Evolutionary conservation across 92 coral and sea anemone species (phyloP).

Genomic region (Zoanthus solanderi): DNA sequence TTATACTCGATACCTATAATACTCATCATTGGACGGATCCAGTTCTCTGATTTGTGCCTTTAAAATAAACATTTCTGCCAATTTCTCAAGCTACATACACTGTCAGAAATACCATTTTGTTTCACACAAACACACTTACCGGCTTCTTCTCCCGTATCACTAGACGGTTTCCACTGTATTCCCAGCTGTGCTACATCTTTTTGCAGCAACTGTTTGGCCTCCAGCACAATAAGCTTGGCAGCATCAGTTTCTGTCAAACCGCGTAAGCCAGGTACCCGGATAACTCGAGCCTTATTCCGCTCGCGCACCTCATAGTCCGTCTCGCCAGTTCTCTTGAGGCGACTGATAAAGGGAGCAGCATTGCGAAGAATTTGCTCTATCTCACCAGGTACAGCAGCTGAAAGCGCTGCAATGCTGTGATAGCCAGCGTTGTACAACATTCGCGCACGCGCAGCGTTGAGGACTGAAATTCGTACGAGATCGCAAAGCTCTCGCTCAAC

Average conservation of each 20-base stretch:
- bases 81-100: too few relatives aligned
- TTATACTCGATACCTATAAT: too few relatives aligned
- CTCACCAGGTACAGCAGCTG: conserved; percentile 81
- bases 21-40: too few relatives aligned
- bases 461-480: conserved; percentile 86
- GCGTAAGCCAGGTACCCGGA: conserved; percentile 92
- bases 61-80: too few relatives aligned
- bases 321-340: conserved; percentile 84
- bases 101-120: too few relatives aligned
- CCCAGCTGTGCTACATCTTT: conserved; percentile 92
- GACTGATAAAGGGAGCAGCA: conserved; percentile 95
- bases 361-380: conserved; percentile 83
- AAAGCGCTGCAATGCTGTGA: conserved; percentile 89
- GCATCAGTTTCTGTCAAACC: conserved; percentile 89
- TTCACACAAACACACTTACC: too few relatives aligned
- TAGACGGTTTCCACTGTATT: conserved; percentile 82
- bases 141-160: not conserved
- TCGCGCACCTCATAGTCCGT: conserved; percentile 88
- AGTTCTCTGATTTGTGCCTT: too few relatives aligned
- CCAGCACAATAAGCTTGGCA: conserved; percentile 73
- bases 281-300: conserved; percentile 84
- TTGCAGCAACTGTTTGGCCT: conserved; percentile 82
- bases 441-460: conserved; percentile 99
- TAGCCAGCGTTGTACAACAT: conserved; percentile 94
- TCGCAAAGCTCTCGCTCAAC: conserved; percentile 97